Conservation (phyloP, 2,888 invertebrate species). For the Tetheella fluctuosa region DNA sequence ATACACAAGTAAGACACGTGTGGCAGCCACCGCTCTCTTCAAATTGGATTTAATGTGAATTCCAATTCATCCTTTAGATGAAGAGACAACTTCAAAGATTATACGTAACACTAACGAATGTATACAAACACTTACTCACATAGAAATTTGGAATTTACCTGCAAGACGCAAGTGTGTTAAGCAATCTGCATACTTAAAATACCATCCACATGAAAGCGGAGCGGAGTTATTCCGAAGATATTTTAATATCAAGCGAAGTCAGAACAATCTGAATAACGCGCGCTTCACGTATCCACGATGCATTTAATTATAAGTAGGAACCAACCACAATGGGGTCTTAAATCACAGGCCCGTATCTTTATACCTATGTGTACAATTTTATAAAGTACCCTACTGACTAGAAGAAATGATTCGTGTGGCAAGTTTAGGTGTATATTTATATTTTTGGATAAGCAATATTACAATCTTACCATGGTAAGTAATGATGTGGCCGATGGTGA, state of each 20-base stretch:
- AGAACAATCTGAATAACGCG: neutral
- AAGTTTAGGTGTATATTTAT: no score
- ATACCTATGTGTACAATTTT: no score
- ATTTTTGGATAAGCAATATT: no score
- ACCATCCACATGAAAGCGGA: conserved; percentile 13
- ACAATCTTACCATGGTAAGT: no score
- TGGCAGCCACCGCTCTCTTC: no score
- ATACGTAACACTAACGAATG: conserved; percentile 25
- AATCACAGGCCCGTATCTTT: no score
- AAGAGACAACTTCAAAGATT: no score
- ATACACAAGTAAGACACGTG: no score
- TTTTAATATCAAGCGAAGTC: neutral
- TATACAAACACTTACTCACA: conserved; percentile 20
- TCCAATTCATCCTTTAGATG: neutral
- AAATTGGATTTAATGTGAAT: no score
- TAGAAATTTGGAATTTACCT: conserved; percentile 21
- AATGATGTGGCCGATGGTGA: no score
- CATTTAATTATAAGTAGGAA: neutral
- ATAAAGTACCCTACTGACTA: no score
- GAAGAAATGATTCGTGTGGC: no score
- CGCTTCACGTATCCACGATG: neutral
- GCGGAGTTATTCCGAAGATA: conserved; percentile 28
- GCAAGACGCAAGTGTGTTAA: conserved; percentile 29
- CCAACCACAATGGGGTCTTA: neutral
- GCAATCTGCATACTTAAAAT: conserved; percentile 38